A percentile compares a stretch with the other conserved stretches of the same genome.
Evolutionary conservation across 1,140 invertebrate species (phyloP).

Genomic region (Apis florea): DNA sequence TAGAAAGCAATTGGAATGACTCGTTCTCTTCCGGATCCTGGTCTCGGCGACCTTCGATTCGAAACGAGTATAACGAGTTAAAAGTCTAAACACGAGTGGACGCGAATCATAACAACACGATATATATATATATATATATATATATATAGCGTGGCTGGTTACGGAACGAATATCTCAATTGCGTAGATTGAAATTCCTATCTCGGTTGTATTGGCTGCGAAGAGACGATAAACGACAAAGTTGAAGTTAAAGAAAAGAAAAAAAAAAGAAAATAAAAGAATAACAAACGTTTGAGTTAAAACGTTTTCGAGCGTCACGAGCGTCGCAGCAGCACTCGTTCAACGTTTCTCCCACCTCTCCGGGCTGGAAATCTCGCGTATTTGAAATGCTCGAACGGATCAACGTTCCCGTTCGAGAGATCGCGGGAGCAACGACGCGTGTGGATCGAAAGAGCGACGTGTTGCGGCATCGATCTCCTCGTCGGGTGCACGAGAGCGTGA

Average conservation of each 20-base stretch:
- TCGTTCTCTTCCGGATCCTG: background rate
- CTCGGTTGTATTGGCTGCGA: background rate
- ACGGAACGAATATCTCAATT: constrained; percentile 27
- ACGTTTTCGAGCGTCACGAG: background rate
- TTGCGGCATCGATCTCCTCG: background rate
- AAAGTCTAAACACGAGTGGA: background rate
- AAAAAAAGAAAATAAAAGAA: background rate
- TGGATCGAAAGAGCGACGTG: background rate
- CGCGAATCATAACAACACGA: background rate
- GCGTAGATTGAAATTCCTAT: constrained; percentile 36
- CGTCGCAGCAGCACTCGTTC: background rate
- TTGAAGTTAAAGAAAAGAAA: background rate
- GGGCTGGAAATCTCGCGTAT: background rate
- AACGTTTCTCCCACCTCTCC: background rate
- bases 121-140: too few species aligned
- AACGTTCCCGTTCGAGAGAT: constrained; percentile 5
- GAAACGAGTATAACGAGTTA: background rate
- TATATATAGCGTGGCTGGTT: background rate
- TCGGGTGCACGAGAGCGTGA: constrained; percentile 2
- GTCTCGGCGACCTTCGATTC: background rate
- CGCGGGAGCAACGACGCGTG: constrained; percentile 14
- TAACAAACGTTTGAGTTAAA: background rate
- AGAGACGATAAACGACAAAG: constrained; percentile 9
- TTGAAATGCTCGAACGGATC: constrained; percentile 15
- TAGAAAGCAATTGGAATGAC: background rate